These are phyloP conservation scores for Leucania comma DNA, from an alignment of 2,888 invertebrate genomes.

Conservation along the genomic window DNA sequence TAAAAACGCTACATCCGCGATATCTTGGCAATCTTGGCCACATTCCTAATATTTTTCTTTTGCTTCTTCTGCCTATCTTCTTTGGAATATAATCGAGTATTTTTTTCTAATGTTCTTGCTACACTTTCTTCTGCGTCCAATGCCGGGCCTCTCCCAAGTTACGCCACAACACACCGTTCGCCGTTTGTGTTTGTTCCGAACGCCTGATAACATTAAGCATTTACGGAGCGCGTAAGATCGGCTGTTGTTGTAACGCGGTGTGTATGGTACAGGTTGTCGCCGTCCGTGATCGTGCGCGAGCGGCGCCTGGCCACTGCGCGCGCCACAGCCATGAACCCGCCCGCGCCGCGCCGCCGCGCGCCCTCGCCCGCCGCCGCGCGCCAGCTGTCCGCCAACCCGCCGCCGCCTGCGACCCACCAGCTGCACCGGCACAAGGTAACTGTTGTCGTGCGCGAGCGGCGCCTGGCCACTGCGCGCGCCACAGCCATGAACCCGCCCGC, in stretches of 20 bases:
- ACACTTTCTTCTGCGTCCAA: constrained; percentile 51
- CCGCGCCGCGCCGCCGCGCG: constrained; percentile 91
- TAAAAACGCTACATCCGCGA: constrained; percentile 49
- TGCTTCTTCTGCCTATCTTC: constrained; percentile 46
- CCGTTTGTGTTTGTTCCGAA: background rate
- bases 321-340: constrained; percentile 94
- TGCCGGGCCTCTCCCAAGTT: constrained; percentile 38
- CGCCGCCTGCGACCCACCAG: constrained; percentile 83
- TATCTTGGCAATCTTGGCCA: constrained; percentile 34
- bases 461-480: constrained; percentile 90
- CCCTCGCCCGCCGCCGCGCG: constrained; percentile 86
- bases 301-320: constrained; percentile 92
- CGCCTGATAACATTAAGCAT: background rate
- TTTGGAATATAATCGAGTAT: constrained; percentile 37
- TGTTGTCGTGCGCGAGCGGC: constrained; percentile 85
- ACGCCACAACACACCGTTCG: constrained; percentile 29
- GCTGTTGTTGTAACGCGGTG: background rate
- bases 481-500: constrained; percentile 94
- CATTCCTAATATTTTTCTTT: constrained; percentile 39
- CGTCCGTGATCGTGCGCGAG: constrained; percentile 92
- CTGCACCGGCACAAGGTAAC: constrained; percentile 74
- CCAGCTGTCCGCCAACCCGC: constrained; percentile 91
- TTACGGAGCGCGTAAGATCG: background rate
- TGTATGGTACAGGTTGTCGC: constrained; percentile 84
- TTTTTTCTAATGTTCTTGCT: constrained; percentile 48